Conservation (phyloP, 2,113 vertebrate species). For the Suricata suricatta region DNA sequence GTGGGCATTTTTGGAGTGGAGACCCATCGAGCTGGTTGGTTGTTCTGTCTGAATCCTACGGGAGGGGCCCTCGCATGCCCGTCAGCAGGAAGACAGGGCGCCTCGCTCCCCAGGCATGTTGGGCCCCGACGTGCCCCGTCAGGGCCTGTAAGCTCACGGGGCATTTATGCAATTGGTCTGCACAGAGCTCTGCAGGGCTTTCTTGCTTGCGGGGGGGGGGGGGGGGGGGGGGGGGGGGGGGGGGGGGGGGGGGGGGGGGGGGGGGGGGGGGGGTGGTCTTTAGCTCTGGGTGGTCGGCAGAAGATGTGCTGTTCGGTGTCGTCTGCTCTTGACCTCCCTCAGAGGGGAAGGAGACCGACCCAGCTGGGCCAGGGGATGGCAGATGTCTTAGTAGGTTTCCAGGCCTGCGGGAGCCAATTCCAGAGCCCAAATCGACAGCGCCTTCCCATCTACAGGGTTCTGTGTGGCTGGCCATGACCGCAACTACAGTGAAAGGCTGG, state of each 20-base stretch:
- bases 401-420: not conserved
- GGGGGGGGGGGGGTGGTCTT: not conserved
- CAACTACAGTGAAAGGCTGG: not conserved
- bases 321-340: not conserved
- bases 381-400: rapidly evolving
- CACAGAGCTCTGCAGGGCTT: not conserved
- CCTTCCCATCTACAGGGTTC: not conserved
- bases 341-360: not conserved
- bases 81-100: not conserved
- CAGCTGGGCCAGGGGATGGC: not conserved
- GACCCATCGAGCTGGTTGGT: not conserved
- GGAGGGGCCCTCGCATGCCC: not conserved
- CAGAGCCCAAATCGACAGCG: not conserved
- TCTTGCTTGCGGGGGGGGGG: not conserved
- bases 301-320: not conserved
- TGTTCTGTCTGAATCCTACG: not conserved
- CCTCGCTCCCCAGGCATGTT: not conserved
- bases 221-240: not conserved
- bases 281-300: not conserved
- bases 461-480: not conserved
- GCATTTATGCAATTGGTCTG: not conserved
- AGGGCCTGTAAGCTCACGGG: not conserved
- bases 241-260: too few species aligned
- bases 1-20: not conserved
- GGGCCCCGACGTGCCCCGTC: not conserved